A percentile compares a stretch with the other conserved stretches of the same genome.
These are phyloP conservation scores for Zaprionus ghesquierei DNA, from an alignment of 1,140 invertebrate species.

Conservation along the genomic window DNA sequence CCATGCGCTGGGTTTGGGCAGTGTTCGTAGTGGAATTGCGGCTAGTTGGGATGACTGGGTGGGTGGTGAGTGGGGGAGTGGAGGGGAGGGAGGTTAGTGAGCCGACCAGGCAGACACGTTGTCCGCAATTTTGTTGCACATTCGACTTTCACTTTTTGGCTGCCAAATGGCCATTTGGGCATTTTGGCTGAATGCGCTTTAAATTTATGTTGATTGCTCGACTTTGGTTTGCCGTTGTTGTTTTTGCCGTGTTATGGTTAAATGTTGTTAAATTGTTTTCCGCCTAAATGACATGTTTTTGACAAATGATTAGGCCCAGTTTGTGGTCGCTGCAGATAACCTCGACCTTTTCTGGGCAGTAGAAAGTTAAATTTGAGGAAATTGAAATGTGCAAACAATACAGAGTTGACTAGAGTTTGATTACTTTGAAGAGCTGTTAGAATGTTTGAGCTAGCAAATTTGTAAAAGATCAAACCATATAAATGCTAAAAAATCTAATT, in stretches of 20 bases:
- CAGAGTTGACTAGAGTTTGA: background rate
- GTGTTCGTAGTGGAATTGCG: constrained; percentile 21
- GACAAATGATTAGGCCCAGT: constrained; percentile 66
- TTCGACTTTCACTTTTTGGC: constrained; percentile 74
- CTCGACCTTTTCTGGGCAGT: constrained; percentile 16
- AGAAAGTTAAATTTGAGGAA: background rate
- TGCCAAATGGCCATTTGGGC: constrained; percentile 72
- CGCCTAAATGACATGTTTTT: constrained; percentile 69
- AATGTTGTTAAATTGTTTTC: constrained; percentile 63
- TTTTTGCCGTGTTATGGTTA: constrained; percentile 47
- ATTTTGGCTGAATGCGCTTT: constrained; percentile 65
- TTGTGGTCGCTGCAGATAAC: constrained; percentile 26
- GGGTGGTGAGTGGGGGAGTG: background rate
- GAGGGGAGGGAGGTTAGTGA: constrained; percentile 14
- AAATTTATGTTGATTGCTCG: constrained; percentile 78
- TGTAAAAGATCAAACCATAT: background rate
- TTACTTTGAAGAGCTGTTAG: background rate
- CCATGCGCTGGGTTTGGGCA: constrained; percentile 31
- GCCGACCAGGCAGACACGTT: no score
- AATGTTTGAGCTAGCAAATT: no score
- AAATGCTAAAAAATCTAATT: no score
- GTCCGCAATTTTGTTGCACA: constrained; percentile 54
- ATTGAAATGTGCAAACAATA: background rate
- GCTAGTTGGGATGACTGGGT: background rate
- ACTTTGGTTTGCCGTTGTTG: constrained; percentile 54